Evolutionary conservation across 1,140 invertebrate genomes (phyloP).

Genomic region (Drosophila baimaii): DNA sequence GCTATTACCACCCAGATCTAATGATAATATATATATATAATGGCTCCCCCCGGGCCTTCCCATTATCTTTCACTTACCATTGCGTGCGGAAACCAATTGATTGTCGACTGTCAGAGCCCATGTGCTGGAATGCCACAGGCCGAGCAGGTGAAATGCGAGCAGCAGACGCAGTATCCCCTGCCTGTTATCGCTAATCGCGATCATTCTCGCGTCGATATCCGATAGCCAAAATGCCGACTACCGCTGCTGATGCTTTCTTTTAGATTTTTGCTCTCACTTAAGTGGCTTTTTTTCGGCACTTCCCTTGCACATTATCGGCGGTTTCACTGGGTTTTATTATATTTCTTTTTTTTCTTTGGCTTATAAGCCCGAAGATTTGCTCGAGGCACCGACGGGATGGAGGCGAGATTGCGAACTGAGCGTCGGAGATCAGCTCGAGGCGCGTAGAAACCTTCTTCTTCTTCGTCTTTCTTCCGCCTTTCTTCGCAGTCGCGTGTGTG

Average conservation of each 20-base stretch:
- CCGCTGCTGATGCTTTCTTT: conserved; percentile 26
- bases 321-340: conserved; percentile 23
- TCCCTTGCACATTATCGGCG: conserved; percentile 29
- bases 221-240: conserved; percentile 16
- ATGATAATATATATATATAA: background rate
- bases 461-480: conserved; percentile 62
- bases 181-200: conserved; percentile 20
- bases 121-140: background rate
- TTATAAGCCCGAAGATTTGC: conserved; percentile 26
- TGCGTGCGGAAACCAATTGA: conserved; percentile 80
- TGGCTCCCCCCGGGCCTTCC: background rate
- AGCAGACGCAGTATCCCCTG: conserved; percentile 37
- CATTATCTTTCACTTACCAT: conserved; percentile 64
- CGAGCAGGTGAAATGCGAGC: conserved; percentile 35
- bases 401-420: conserved; percentile 71
- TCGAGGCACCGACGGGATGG: conserved; percentile 60
- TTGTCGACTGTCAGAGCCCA: conserved; percentile 75
- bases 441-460: conserved; percentile 74
- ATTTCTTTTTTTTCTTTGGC: background rate
- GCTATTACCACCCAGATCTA: background rate
- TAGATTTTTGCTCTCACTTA: conserved; percentile 38
- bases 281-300: conserved; percentile 21
- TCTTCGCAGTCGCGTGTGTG: conserved; percentile 64
- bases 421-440: conserved; percentile 16
- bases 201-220: conserved; percentile 24